Conservation (phyloP, 1,140 invertebrate species). For the Scaptomyza graminum region DNA sequence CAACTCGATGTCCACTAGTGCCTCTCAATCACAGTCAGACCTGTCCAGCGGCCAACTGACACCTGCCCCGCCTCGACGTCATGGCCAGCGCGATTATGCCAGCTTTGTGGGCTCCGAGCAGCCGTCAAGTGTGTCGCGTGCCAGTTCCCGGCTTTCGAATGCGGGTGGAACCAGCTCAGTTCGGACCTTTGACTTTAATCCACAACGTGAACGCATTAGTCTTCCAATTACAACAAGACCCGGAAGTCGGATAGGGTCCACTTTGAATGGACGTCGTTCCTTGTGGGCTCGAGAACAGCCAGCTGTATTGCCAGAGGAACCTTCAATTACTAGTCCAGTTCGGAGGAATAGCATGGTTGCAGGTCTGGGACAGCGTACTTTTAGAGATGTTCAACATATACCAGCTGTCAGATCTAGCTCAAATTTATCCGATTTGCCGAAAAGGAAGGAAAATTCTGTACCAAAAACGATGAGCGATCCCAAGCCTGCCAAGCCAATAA, state of each 20-base stretch:
- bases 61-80: constrained; percentile 42
- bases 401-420: constrained; percentile 24
- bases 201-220: constrained; percentile 63
- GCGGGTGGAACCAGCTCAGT: constrained; percentile 11
- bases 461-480: neutral
- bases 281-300: constrained; percentile 54
- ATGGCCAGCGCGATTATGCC: constrained; percentile 70
- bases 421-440: neutral
- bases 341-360: constrained; percentile 24
- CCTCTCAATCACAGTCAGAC: constrained; percentile 64
- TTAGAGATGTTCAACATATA: neutral
- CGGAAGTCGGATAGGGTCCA: constrained; percentile 49
- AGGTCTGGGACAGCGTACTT: neutral
- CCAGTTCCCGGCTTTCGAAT: constrained; percentile 59
- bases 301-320: constrained; percentile 49
- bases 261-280: constrained; percentile 38
- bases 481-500: neutral
- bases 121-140: constrained; percentile 61
- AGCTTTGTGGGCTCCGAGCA: constrained; percentile 67
- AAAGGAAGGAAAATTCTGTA: neutral
- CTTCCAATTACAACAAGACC: constrained; percentile 36
- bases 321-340: neutral
- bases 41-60: constrained; percentile 70
- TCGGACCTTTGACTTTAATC: constrained; percentile 74
- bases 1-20: constrained; percentile 64